A percentile compares a stretch with the other conserved stretches of the same genome.
Evolutionary conservation across 2,113 vertebrate species (phyloP).

Genomic region (Microcebus griseorufus): DNA sequence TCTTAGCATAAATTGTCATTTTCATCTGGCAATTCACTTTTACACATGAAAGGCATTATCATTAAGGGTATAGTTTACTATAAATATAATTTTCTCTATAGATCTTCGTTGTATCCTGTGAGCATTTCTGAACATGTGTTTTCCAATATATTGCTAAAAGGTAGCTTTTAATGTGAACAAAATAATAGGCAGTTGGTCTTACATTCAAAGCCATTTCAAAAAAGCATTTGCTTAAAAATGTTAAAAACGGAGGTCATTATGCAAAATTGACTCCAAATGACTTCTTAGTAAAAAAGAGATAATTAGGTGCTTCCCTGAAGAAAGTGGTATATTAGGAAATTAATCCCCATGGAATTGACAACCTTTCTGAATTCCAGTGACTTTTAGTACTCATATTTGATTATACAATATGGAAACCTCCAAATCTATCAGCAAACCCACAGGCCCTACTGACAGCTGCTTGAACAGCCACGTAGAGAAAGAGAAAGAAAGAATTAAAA

Average conservation of each 20-base stretch:
- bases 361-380: conserved; percentile 81
- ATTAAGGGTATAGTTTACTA: neutral
- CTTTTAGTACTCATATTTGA: conserved; percentile 81
- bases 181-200: conserved; percentile 41
- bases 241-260: conserved; percentile 78
- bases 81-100: neutral
- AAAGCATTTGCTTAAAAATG: conserved; percentile 59
- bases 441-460: conserved; percentile 81
- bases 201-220: conserved; percentile 52
- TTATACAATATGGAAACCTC: conserved; percentile 77
- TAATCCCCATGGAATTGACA: conserved; percentile 81
- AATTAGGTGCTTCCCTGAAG: conserved; percentile 80
- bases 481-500: neutral
- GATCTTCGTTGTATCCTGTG: neutral
- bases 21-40: neutral
- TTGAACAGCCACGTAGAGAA: conserved; percentile 64
- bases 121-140: conserved; percentile 18
- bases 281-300: conserved; percentile 78
- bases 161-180: conserved; percentile 38
- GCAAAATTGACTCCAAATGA: conserved; percentile 79
- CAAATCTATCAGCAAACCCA: conserved; percentile 82
- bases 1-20: conserved; percentile 3
- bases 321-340: conserved; percentile 83
- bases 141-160: conserved; percentile 39
- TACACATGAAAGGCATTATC: conserved; percentile 3